These are phyloP conservation scores for Spialia ferax DNA, from an alignment of 2,888 invertebrate genomes.

Conservation along the genomic window DNA sequence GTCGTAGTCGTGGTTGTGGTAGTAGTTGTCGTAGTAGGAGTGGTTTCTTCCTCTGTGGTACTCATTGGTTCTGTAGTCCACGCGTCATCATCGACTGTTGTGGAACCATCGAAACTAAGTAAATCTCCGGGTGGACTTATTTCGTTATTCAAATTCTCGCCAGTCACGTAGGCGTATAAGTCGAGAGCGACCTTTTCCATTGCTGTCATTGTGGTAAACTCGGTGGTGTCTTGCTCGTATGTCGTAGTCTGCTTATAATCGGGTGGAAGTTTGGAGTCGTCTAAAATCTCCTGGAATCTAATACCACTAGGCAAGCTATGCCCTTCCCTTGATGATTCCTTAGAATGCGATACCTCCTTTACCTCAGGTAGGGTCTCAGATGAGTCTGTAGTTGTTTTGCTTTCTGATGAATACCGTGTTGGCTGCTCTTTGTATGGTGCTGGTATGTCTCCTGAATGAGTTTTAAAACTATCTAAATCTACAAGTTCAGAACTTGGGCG, in stretches of 20 bases:
- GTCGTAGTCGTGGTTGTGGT: constrained; percentile 87
- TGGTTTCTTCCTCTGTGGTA: constrained; percentile 81
- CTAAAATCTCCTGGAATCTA: constrained; percentile 72
- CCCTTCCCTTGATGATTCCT: constrained; percentile 70
- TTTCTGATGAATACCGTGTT: constrained; percentile 78
- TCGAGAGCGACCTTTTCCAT: constrained; percentile 95
- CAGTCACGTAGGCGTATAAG: constrained; percentile 92
- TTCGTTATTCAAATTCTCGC: constrained; percentile 88
- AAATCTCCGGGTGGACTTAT: constrained; percentile 72
- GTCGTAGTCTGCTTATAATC: constrained; percentile 76
- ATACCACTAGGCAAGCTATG: constrained; percentile 74
- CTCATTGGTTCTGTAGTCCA: constrained; percentile 79
- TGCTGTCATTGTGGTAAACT: constrained; percentile 89
- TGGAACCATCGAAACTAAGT: constrained; percentile 69
- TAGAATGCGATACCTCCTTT: constrained; percentile 64
- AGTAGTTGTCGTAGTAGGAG: constrained; percentile 81
- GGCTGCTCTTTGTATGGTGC: constrained; percentile 83
- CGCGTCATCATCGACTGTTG: constrained; percentile 68
- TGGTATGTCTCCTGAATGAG: constrained; percentile 87
- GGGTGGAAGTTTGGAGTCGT: constrained; percentile 75
- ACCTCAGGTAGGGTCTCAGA: constrained; percentile 72
- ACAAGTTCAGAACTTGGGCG: constrained; percentile 93
- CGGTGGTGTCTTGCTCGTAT: constrained; percentile 82
- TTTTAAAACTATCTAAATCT: constrained; percentile 94
- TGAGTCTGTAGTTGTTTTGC: constrained; percentile 84